Evolutionary conservation across 2,113 vertebrate genomes (phyloP), one percentile per base, ranked within the genome.

Genomic region (Clarias batrachus): DNA sequence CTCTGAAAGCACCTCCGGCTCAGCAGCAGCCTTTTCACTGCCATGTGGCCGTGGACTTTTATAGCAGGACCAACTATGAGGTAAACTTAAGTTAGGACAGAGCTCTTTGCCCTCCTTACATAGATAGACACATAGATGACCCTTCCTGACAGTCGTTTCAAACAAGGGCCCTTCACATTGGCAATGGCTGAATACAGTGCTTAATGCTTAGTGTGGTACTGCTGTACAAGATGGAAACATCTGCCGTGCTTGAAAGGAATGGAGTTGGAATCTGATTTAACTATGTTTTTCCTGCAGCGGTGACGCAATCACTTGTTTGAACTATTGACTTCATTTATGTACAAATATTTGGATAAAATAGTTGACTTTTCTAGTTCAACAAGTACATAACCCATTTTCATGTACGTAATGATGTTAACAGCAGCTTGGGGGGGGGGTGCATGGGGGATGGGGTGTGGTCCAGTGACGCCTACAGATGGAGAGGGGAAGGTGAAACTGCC

Each of bases 1-100:
- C 80, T 81, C 63, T 84, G 68, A 86, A 86, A 83, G 62, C 71
- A 88, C 81, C 88, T 88, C 70, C 11, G 30, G 73, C 85, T 86
- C 68, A 3, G 63, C 65, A 71, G 37, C 62, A 41, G 27, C 62
- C 66, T 83, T 81, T 84, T 77, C 76, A 81, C 84, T 65, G 30
- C 56, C 57, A 25, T 83, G 25, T 77, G 73, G 59, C 57, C 5
- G 6, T 25, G 25, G 63, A 59, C 54, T 57, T 82, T 65, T 62
- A 73, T 3, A 77, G 52, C 60, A 81, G 70, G n/a, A 81, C 59
- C 27, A 89, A 81, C 27, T 85, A 70, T 27, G 23, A 78, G 65
- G 66, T 85, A 81, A 81, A 12, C 65, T 60, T 85, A 27, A 81
- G 33, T 70, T 81, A 10, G 27, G 37, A 68, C 14, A 54, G 52